Evolutionary conservation across 2,797 vertebrate genomes (phyloP), one percentile per base, ranked within the genome.

Genomic region (Phataginus tetradactyla): DNA sequence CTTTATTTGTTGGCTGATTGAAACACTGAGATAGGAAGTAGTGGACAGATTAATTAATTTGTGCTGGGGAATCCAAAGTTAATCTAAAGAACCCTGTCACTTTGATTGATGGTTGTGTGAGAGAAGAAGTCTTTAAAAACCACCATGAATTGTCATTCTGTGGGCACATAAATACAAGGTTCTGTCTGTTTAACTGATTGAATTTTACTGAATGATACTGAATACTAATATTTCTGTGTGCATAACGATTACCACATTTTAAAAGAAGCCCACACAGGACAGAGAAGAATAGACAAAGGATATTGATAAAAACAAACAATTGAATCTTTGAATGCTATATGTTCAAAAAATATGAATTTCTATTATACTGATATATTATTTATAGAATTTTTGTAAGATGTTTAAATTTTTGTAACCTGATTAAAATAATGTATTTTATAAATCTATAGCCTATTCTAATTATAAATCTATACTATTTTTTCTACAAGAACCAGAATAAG

Each of bases 1-100:
- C 98, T 99, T 99, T 99, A 99, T 99, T 99, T 99, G 98, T 98
- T 98, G 98, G 98, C 98, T 99, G 99, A 99, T 99, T 99, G 99
- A 99, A 99, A 99, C 97, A 97, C 98, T 98, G 98, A 98, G 98
- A 99, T 98, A 99, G 99, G 99, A 99, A 99, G 98, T 98, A 98
- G 98, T 98, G 97, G 98, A 99, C 98, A 99, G 99, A 99, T 99
- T 99, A 99, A 99, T 99, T 99, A 99, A 99, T 99, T 99, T 98
- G 98, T 98, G 98, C 98, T 98, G 98, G 98, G 98, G 98, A 99
- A 99, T 98, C 98, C 98, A 99, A 98, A 98, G 98, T 99, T 99
- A 99, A 98, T 98, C 98, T 98, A 98, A 98, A 55, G 84, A 98
- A 98, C 77, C 90, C 98, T 99, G 99, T 99, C 99, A 99, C 98